Evolutionary conservation across 2,113 vertebrate species (phyloP), one percentile per base, ranked within the genome.

Genomic region (Aegotheles bennettii): DNA sequence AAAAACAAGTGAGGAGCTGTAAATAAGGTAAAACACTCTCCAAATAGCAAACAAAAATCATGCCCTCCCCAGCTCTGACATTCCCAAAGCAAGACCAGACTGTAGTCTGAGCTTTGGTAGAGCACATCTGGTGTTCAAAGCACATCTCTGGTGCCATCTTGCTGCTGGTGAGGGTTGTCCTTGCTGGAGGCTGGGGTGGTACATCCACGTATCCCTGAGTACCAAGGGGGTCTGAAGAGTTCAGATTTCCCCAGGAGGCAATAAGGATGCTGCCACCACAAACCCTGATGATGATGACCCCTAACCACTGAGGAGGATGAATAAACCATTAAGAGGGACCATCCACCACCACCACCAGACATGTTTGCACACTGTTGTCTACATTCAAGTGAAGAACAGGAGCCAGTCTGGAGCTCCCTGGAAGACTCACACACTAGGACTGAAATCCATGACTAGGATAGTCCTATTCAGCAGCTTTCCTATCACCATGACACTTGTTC

Each of bases 341-440:
- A 7, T 6, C 69, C 42, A 5, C 2, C 53, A 14, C 19, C 70
- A 29, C 7, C 60, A 38, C 47, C 0, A 6, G 3, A 6, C 2
- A 2, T 0, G 2, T 50, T 36, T 16, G 19, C 68, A 74, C 11
- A 1, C 3, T 3, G 3, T 1, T 40, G 67, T 40, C 63, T 50
- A 5, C 3, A 19, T 9, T 7, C 38, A 6, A 10, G 48, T 3
- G 79, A 19, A 6, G 47, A n/a, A 1, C 38, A 6, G 42, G 74
- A 80, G 74, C 70, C 38, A 25, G 68, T 2, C 59, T 20, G 31
- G 36, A 80, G 79, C 42, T 64, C 68, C 74, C 1, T 21, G 48
- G 36, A 38, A 63, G 77, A 17, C 54, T 83, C 67, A 1, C 35
- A 31, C 23, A 4, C 7, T 5, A 9, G 18, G 16, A 5, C 18